Base-by-base conservation (phyloP, 2,797 vertebrate genomes). In the Podargus strigoides region DNA sequence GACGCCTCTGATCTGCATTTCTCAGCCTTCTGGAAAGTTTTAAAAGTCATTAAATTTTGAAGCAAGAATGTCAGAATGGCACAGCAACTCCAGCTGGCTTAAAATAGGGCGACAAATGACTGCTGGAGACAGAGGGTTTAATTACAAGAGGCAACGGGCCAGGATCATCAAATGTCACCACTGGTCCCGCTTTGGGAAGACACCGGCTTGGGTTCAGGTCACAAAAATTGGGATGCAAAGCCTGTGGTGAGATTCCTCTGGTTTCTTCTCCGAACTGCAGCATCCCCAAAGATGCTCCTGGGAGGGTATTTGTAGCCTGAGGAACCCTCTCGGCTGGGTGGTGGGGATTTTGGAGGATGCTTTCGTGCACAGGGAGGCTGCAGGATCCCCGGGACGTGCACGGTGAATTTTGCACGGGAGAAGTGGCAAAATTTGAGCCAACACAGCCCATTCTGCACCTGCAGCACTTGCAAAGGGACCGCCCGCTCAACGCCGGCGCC, bases 31-130 rank as follows among this genome's bases (percentile, higher is more conserved):
- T 66, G 58, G 90, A 83, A 84, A 58, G 80, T 84, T 60, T 87
- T 47, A 32, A 7, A 78, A 84, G 64, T 63, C 83, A 87, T 90
- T 85, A 90, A 83, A 80, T 58, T 87, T 92, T 94, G 75, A 92
- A 92, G 78, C 5, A 28, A 80, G 69, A 72, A 76, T 64, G 9
- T 90, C 87, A 80, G 79, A 90, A 80, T 27, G 49, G 83, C 49
- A 67, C 28, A 90, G 84, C 83, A 68, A 83, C 83, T 72, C 63
- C 90, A 42, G 49, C 16, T 15, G 3, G 64, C 87, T 90, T 84
- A 92, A 94, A 90, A 92, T 92, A 92, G 83, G 79, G 69, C 0
- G 16, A 87, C 64, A 84, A 90, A 90, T 81, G 79, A 59, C 64
- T 79, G 53, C 69, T 52, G 87, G 87, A 90, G 87, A 80, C 49